phyloP scores from a whole-genome alignment of 2,797 vertebrate species.

The Aldrovandia affinis region DNA sequence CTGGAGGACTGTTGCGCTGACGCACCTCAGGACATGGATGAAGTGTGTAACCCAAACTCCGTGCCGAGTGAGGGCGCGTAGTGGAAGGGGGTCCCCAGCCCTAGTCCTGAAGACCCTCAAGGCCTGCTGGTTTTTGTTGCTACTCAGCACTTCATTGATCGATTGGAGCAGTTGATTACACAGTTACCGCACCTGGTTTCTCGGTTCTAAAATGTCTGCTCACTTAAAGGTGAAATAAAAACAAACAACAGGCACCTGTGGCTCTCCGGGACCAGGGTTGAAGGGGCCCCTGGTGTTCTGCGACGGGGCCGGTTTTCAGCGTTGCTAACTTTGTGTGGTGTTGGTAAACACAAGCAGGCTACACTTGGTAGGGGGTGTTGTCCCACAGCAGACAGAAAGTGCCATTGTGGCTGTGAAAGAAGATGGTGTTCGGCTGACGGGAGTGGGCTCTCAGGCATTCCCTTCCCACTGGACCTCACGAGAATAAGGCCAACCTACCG shows the following conservation, averaged over 20 bases:
- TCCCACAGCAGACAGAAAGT: not conserved
- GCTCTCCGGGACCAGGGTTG: not conserved
- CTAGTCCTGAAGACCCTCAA: no score
- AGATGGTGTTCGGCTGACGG: conserved; percentile 1
- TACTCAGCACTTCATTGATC: no score
- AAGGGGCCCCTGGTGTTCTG: not conserved
- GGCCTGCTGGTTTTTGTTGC: no score
- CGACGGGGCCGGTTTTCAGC: not conserved
- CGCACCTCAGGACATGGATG: no score
- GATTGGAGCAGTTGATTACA: no score
- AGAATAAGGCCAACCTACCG: conserved; percentile 30
- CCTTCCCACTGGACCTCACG: conserved; percentile 14
- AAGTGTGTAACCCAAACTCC: no score
- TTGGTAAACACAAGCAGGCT: not conserved
- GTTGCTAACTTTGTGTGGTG: not conserved
- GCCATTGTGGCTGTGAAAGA: not conserved
- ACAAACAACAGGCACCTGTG: not conserved
- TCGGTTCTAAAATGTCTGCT: not conserved
- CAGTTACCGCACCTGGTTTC: not conserved
- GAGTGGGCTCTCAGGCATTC: conserved; percentile 29
- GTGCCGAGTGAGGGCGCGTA: no score
- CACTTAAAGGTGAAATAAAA: not conserved
- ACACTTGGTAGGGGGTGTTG: not conserved
- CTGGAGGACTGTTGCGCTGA: no score
- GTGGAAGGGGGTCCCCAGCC: no score